phyloP scores from a whole-genome alignment of 2,888 invertebrate species.

The Lepidocyrtoides sp. region DNA sequence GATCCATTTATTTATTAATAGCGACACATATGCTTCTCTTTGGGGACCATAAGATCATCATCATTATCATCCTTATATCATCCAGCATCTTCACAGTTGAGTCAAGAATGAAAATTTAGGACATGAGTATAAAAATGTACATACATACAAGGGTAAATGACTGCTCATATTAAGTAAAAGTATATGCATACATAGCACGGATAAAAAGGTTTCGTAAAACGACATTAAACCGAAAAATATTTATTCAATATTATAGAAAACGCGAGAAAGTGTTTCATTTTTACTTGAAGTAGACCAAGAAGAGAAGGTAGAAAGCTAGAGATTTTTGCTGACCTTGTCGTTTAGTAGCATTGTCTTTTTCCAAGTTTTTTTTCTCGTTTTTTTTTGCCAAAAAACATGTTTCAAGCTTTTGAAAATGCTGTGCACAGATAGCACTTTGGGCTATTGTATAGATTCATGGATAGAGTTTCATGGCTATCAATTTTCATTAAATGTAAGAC shows the following conservation, averaged over 20 bases:
- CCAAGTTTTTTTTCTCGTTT: background rate
- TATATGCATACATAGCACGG: too few species aligned
- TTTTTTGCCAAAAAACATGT: slow-evolving; percentile 41
- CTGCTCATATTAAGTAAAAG: background rate
- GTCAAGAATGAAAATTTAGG: background rate
- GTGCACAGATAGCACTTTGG: background rate
- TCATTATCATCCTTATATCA: background rate
- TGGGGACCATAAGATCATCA: slow-evolving; percentile 42
- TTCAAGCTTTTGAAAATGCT: background rate
- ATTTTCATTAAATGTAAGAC: slow-evolving; percentile 85
- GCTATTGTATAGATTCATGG: slow-evolving; percentile 70
- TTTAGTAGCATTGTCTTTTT: background rate
- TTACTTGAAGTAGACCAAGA: background rate
- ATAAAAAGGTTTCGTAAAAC: too few species aligned
- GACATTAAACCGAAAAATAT: too few species aligned
- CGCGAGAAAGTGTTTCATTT: background rate
- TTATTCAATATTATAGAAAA: too few species aligned
- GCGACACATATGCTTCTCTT: slow-evolving; percentile 51
- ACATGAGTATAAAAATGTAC: background rate
- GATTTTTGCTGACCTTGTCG: slow-evolving; percentile 54
- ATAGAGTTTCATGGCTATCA: slow-evolving; percentile 84
- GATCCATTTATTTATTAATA: slow-evolving; percentile 82
- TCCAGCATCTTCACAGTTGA: background rate
- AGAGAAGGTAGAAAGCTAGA: background rate
- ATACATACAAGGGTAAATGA: background rate